These are phyloP conservation scores for Platycercus adscitus DNA, from an alignment of 2,113 vertebrate genomes.

Conservation along the genomic window DNA sequence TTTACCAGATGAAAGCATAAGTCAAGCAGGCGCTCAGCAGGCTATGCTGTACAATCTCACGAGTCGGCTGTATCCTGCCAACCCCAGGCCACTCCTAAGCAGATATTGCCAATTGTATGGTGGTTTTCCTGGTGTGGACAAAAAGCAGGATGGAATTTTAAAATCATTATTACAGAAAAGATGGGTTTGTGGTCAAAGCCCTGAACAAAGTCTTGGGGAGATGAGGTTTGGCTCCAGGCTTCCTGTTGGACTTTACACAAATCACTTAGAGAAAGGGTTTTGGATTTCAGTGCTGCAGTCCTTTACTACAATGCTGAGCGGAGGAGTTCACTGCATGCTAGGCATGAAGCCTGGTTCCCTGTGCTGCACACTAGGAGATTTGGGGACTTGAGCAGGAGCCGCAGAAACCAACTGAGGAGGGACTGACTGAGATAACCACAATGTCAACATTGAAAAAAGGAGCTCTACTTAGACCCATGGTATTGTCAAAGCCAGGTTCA, in stretches of 20 bases:
- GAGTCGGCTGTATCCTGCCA: background rate
- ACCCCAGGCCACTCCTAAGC: background rate
- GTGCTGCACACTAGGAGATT: rapidly evolving
- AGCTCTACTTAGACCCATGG: background rate
- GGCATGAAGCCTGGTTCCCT: rapidly evolving
- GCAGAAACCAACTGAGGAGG: background rate
- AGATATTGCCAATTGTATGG: background rate
- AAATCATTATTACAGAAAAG: background rate
- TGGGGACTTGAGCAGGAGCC: background rate
- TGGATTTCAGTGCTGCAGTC: background rate
- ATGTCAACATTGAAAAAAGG: background rate
- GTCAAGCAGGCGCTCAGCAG: background rate
- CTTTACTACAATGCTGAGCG: background rate
- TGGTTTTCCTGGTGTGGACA: constrained; percentile 14
- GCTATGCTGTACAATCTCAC: background rate
- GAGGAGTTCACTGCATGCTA: rapidly evolving
- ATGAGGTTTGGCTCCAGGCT: background rate
- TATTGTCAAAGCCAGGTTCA: background rate
- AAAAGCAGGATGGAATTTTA: background rate
- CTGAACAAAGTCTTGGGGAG: background rate
- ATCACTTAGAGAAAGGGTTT: background rate
- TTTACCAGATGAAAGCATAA: background rate
- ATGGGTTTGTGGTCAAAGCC: background rate
- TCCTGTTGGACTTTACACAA: background rate
- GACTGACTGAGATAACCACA: background rate